Base-by-base conservation (phyloP, 2,888 invertebrate genomes). In the Oscheius sp. region DNA sequence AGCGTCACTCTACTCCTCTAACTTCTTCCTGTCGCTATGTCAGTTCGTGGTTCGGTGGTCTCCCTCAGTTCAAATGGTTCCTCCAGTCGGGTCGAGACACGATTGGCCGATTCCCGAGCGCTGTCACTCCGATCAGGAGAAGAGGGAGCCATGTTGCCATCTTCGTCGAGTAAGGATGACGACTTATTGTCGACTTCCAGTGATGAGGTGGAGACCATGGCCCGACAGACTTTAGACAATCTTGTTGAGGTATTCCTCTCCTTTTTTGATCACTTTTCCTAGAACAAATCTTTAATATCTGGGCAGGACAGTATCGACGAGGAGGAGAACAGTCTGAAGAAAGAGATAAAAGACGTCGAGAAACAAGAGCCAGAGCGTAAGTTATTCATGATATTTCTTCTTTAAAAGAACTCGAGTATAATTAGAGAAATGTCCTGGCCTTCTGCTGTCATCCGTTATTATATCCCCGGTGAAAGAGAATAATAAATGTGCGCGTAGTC, bases 191-290 rank as follows among this genome's bases (percentile, higher is more conserved):
- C 82, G 6, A 82, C 84, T n/a, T 79, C 78, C 55, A 81, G 81
- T 16, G 84, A 84, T 74, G 85, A 85, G 72, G 78, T 84, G 16
- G 85, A 85, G 70, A 80, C 77, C n/a, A 80, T 84, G 76, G 85
- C 85, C 0, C 79, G 76, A 52, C 75, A 79, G 69, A 84, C 85
- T n/a, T 68, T 85, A 23, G 79, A 81, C 25, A 76, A 83, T 63
- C 73, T 84, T 1, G 80, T 78, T 43, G 84, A 84, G 81, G 83
- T 84, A 61, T 58, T 58, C 61, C 2, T 25, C 21, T 27, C 35
- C 29, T 52, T 18, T 16, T 56, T n/a, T 69, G 35, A 21, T 12
- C 6, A 21, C 25, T 13, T 1, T 29, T 13, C 58, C 56, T 56
- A 70, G 69, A 70, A 43, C 46, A 70, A 70, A 43, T 70, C 69